Evolutionary conservation across 2,888 invertebrate genomes (phyloP).

Genomic region (Proisotoma minuta): DNA sequence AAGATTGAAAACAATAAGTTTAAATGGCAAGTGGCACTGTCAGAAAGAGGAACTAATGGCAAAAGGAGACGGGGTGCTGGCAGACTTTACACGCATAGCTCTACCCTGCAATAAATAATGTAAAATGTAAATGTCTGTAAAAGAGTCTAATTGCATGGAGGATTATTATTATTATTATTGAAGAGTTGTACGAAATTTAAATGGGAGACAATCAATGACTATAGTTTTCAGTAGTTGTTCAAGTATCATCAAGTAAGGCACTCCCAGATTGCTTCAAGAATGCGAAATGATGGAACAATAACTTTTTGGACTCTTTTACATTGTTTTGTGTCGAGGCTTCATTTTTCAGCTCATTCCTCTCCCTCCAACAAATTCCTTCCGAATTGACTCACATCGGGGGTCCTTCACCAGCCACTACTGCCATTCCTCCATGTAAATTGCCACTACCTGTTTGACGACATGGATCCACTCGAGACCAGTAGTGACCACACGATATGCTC

Average conservation of each 20-base stretch:
- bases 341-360: conserved; percentile 30
- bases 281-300: background rate
- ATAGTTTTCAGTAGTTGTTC: conserved; percentile 4
- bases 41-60: background rate
- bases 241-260: conserved; percentile 18
- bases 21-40: conserved; percentile 1
- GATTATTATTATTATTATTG: background rate
- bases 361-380: conserved; percentile 37
- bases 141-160: conserved; percentile 8
- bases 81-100: conserved; percentile 3
- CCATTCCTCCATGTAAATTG: conserved; percentile 22
- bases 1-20: background rate
- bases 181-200: background rate
- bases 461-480: conserved; percentile 2
- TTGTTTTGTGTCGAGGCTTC: conserved; percentile 11
- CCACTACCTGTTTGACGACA: no score
- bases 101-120: background rate
- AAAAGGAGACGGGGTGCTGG: conserved; percentile 10
- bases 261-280: conserved; percentile 22
- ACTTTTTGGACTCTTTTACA: background rate
- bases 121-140: conserved; percentile 6
- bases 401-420: conserved; percentile 35
- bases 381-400: conserved; percentile 37
- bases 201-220: background rate
- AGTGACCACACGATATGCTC: conserved; percentile 9